These are phyloP conservation scores for Sarcophaga rosellei DNA, from an alignment of 2,888 invertebrate species.

Conservation along the genomic window DNA sequence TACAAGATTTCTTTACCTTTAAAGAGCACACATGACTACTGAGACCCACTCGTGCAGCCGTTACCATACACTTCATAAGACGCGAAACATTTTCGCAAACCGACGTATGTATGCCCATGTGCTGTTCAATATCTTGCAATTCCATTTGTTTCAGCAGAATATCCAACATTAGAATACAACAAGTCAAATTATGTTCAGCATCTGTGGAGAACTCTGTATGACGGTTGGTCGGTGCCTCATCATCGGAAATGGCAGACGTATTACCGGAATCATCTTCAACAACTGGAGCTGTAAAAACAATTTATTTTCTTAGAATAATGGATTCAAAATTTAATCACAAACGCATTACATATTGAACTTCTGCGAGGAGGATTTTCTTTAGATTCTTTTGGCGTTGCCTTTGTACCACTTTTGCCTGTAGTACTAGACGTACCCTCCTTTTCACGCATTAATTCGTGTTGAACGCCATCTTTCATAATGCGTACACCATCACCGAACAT, in stretches of 20 bases:
- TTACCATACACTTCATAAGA: conserved; percentile 89
- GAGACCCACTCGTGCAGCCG: conserved; percentile 87
- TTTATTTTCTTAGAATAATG: not conserved
- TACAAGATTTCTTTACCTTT: conserved; percentile 75
- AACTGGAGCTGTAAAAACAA: conserved; percentile 83
- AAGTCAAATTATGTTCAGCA: conserved; percentile 91
- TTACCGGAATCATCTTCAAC: conserved; percentile 87
- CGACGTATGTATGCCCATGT: conserved; percentile 89
- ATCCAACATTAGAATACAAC: conserved; percentile 98
- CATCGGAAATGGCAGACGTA: conserved; percentile 87
- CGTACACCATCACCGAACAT: conserved; percentile 95
- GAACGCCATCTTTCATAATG: conserved; percentile 85
- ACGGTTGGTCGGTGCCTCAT: conserved; percentile 84
- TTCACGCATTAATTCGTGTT: conserved; percentile 81
- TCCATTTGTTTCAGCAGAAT: conserved; percentile 97
- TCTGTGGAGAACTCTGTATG: conserved; percentile 87
- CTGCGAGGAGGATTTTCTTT: conserved; percentile 81
- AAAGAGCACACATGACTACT: conserved; percentile 84
- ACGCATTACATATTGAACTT: conserved; percentile 83
- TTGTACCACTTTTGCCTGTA: conserved; percentile 73
- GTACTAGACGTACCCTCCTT: conserved; percentile 76
- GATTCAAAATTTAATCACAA: not conserved
- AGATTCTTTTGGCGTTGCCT: conserved; percentile 78
- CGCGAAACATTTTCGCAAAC: conserved; percentile 88
- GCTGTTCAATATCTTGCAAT: conserved; percentile 91